Evolutionary conservation across 2,888 invertebrate species (phyloP).

Genomic region (Enchytraeus crypticus): DNA sequence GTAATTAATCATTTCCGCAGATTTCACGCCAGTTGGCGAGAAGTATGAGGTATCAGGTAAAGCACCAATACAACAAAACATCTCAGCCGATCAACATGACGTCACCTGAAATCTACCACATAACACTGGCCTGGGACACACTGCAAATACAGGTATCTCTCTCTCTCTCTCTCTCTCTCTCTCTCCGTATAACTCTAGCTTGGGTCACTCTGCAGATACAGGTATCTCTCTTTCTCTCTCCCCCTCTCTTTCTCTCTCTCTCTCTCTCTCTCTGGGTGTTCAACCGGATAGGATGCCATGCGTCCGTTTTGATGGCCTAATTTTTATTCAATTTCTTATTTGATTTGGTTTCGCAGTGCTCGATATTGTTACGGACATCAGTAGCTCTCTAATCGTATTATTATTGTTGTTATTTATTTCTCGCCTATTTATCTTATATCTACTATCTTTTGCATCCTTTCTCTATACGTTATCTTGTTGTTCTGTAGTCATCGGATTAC

Average conservation of each 20-base stretch:
- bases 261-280: too few species aligned
- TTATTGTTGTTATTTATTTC: too few species aligned
- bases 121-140: not conserved
- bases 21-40: conserved; percentile 1
- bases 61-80: conserved; percentile 1
- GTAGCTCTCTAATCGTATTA: too few species aligned
- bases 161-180: not conserved
- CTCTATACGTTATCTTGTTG: too few species aligned
- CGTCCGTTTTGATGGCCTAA: too few species aligned
- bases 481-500: too few species aligned
- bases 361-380: too few species aligned
- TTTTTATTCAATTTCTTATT: too few species aligned
- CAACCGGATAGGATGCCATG: too few species aligned
- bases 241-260: not conserved
- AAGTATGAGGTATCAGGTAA: conserved; percentile 3
- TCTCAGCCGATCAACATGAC: not conserved
- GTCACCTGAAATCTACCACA: not conserved
- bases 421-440: not conserved
- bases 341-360: too few species aligned
- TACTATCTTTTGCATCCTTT: not conserved
- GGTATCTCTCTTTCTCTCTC: not conserved
- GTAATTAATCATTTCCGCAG: not conserved
- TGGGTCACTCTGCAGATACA: not conserved
- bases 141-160: not conserved
- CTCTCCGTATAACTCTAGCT: not conserved